phyloP scores from a whole-genome alignment of 2,797 vertebrate genomes.

The Hippocampus kuda region DNA sequence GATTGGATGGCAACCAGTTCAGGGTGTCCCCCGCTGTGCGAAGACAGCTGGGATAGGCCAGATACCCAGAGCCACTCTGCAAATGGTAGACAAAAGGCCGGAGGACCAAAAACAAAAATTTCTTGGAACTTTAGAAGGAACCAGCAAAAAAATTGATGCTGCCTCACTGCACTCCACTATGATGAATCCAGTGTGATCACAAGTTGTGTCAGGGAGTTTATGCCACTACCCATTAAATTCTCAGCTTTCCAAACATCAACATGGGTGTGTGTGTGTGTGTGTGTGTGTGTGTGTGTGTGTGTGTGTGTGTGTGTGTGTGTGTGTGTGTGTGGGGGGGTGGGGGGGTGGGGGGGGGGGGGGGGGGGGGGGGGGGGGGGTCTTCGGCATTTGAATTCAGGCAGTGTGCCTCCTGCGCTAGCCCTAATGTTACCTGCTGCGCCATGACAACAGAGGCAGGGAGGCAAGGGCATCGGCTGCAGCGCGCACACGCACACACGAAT shows the following conservation, averaged over 20 bases:
- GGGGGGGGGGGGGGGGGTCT: constrained; percentile 10
- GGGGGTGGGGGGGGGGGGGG: no score
- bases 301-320: constrained; percentile 13
- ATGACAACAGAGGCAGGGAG: constrained; percentile 56
- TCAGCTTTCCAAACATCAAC: not conserved
- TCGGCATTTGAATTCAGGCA: constrained; percentile 67
- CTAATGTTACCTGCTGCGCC: constrained; percentile 60
- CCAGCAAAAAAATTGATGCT: not conserved
- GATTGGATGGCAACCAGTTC: no score
- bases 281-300: constrained; percentile 11
- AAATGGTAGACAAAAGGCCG: not conserved
- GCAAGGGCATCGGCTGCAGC: constrained; percentile 44
- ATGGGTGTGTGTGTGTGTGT: constrained; percentile 7
- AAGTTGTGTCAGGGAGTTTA: not conserved
- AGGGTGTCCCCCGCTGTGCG: no score
- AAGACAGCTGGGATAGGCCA: no score
- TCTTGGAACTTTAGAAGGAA: not conserved
- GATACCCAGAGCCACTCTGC: no score
- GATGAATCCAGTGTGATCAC: not conserved
- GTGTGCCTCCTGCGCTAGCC: constrained; percentile 65
- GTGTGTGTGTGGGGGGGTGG: constrained; percentile 9
- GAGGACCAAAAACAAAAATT: not conserved
- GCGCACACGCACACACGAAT: constrained; percentile 24
- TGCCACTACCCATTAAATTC: not conserved
- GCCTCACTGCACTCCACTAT: not conserved